These are phyloP conservation scores for Staurois parvus DNA, from an alignment of 2,797 vertebrate genomes.

Conservation along the genomic window DNA sequence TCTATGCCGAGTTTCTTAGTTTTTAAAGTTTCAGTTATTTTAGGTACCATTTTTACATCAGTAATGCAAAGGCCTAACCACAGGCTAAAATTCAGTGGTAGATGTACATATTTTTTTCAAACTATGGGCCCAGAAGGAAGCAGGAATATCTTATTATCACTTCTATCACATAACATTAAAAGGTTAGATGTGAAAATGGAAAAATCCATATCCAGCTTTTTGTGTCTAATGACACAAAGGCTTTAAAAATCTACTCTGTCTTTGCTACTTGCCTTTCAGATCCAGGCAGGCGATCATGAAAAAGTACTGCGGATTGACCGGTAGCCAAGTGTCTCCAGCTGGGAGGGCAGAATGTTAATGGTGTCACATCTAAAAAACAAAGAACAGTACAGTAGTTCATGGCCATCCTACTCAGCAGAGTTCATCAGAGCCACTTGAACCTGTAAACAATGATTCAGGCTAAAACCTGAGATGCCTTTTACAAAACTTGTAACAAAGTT, in stretches of 20 bases:
- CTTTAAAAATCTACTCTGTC: conserved; percentile 22
- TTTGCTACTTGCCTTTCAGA: conserved; percentile 48
- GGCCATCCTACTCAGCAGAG: conserved; percentile 1
- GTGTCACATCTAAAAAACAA: conserved; percentile 28
- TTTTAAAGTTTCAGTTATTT: too few species aligned
- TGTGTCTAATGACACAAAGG: conserved; percentile 27
- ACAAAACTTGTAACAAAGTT: background rate
- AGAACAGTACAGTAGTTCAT: conserved; percentile 32
- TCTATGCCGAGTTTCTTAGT: too few species aligned
- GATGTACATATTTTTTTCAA: background rate
- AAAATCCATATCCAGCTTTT: conserved; percentile 19
- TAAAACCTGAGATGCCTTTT: background rate
- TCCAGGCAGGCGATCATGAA: conserved; percentile 21
- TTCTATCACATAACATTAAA: conserved; percentile 17
- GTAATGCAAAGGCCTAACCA: too few species aligned
- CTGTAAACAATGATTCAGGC: conserved; percentile 5
- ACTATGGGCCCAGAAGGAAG: conserved; percentile 2
- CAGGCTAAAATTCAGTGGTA: background rate
- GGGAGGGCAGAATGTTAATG: conserved; percentile 46
- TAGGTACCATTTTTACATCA: too few species aligned
- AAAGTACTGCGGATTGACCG: conserved; percentile 18
- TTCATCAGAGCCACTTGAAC: conserved; percentile 26
- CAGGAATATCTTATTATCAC: conserved; percentile 14
- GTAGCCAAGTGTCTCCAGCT: conserved; percentile 37
- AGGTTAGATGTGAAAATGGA: conserved; percentile 15